phyloP scores from a whole-genome alignment of 2,888 invertebrate species.

The Drosophila histrio region DNA sequence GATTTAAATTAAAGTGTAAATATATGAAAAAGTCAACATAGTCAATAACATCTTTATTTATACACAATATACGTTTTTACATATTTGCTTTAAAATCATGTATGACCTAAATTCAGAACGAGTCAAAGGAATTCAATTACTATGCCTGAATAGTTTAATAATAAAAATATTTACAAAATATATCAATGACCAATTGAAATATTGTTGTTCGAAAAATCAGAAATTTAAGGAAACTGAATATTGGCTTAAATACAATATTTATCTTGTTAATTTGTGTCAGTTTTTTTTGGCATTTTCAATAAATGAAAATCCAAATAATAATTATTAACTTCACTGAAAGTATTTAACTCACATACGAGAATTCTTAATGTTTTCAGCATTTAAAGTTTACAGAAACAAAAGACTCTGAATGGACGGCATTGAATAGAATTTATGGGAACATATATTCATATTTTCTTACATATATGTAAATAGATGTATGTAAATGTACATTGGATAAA shows the following conservation, averaged over 20 bases:
- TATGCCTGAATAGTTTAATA: not conserved
- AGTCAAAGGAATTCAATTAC: not conserved
- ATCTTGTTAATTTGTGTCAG: not conserved
- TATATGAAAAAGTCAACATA: no score
- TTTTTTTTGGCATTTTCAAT: not conserved
- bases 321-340: not conserved
- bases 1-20: no score
- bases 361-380: not conserved
- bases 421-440: constrained; percentile 41
- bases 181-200: not conserved
- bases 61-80: not conserved
- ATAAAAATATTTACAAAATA: constrained; percentile 3
- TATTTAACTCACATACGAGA: not conserved
- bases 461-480: constrained; percentile 28
- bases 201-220: not conserved
- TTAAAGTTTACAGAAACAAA: constrained; percentile 13
- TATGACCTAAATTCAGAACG: not conserved
- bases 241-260: no score
- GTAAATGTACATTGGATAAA: constrained; percentile 55
- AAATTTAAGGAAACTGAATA: not conserved
- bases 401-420: not conserved
- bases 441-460: constrained; percentile 11
- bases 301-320: constrained; percentile 21
- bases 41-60: not conserved
- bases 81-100: no score